phyloP scores from a whole-genome alignment of 2,888 invertebrate species.

The Napeogenes inachia region DNA sequence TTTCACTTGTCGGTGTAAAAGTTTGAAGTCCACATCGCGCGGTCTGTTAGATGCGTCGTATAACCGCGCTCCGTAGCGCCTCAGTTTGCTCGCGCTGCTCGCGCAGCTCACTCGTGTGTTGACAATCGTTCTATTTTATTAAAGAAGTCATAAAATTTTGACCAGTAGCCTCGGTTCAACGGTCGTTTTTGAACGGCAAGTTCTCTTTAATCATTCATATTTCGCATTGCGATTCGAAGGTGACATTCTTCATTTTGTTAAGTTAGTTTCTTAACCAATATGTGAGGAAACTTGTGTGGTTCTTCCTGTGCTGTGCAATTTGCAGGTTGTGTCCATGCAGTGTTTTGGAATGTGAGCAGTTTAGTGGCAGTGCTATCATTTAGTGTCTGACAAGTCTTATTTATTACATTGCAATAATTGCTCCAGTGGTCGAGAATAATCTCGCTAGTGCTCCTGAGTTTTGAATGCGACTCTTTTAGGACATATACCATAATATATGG shows the following conservation, averaged over 20 bases:
- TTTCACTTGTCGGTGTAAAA: slow-evolving; percentile 65
- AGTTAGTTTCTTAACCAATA: slow-evolving; percentile 61
- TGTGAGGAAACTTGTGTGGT: slow-evolving; percentile 68
- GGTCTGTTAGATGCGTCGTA: slow-evolving; percentile 58
- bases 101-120: slow-evolving; percentile 70
- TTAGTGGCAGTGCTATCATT: slow-evolving; percentile 67
- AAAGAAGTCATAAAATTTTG: slow-evolving; percentile 39
- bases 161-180: slow-evolving; percentile 69
- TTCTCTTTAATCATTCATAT: slow-evolving; percentile 57
- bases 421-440: slow-evolving; percentile 60
- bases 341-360: slow-evolving; percentile 65
- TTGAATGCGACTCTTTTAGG: slow-evolving; percentile 19
- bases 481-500: slow-evolving; percentile 52
- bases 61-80: slow-evolving; percentile 55
- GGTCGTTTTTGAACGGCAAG: slow-evolving; percentile 62
- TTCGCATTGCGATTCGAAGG: slow-evolving; percentile 68
- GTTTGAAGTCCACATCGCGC: slow-evolving; percentile 70
- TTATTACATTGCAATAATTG: slow-evolving; percentile 44
- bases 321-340: slow-evolving; percentile 63
- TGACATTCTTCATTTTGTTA: slow-evolving; percentile 67
- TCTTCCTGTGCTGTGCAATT: slow-evolving; percentile 61
- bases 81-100: slow-evolving; percentile 72
- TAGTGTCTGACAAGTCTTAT: slow-evolving; percentile 22
- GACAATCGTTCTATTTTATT: slow-evolving; percentile 35
- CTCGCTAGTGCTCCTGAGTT: slow-evolving; percentile 7